Conservation (phyloP, 2,888 invertebrate species). For the Oegoconia quadripuncta region DNA sequence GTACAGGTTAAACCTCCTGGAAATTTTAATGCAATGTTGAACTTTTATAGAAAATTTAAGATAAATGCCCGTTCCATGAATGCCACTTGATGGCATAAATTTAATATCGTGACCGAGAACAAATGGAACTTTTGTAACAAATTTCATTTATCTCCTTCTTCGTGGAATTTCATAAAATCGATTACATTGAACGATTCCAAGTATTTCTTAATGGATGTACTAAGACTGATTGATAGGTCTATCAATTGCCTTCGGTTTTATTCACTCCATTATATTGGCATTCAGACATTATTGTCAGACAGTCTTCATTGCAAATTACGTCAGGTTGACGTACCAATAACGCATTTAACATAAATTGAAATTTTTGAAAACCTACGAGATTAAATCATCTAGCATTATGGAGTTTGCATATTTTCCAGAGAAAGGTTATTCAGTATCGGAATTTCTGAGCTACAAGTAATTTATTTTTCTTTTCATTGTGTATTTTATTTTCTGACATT, state of each 20-base stretch:
- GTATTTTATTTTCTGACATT: too few species aligned
- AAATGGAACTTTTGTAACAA: slow-evolving; percentile 72
- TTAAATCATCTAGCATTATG: too few species aligned
- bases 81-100: slow-evolving; percentile 72
- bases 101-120: slow-evolving; percentile 70
- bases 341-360: too few species aligned
- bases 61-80: slow-evolving; percentile 64
- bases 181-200: slow-evolving; percentile 66
- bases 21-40: slow-evolving; percentile 47
- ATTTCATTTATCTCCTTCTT: slow-evolving; percentile 70
- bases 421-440: too few species aligned
- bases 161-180: slow-evolving; percentile 68
- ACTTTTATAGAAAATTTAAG: slow-evolving; percentile 61
- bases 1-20: too few species aligned
- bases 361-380: too few species aligned
- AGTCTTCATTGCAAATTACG: too few species aligned
- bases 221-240: slow-evolving; percentile 27
- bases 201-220: slow-evolving; percentile 41
- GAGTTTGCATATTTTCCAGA: too few species aligned
- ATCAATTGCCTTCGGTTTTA: slow-evolving; percentile 24
- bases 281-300: too few species aligned
- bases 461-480: too few species aligned
- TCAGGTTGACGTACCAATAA: too few species aligned
- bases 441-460: too few species aligned
- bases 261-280: neutral